These are phyloP conservation scores for Desoria tigrina DNA, from an alignment of 2,888 invertebrate genomes.

Conservation along the genomic window DNA sequence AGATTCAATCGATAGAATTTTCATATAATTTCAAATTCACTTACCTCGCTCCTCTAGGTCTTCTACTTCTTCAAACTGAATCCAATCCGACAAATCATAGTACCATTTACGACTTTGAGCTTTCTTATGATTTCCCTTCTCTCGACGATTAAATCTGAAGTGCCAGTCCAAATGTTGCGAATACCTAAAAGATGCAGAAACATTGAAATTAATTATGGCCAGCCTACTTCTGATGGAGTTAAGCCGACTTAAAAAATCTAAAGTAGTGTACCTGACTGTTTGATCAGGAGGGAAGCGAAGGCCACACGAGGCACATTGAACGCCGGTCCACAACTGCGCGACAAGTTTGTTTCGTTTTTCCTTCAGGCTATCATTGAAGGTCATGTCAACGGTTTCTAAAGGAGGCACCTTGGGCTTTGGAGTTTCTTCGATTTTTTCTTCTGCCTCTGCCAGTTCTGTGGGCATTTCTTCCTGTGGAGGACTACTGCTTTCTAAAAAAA, in stretches of 20 bases:
- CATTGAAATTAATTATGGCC: too few relatives aligned
- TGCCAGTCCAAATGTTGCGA: constrained; percentile 97
- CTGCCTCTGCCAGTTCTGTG: constrained; percentile 9
- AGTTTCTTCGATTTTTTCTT: constrained; percentile 15
- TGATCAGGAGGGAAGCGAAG: constrained; percentile 87
- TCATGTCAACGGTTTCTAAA: constrained; percentile 46
- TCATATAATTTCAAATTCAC: not conserved
- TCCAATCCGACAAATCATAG: constrained; percentile 86
- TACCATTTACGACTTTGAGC: constrained; percentile 87
- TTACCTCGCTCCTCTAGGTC: constrained; percentile 82
- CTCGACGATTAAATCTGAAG: constrained; percentile 87
- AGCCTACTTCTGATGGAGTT: too few relatives aligned
- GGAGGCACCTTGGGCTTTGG: constrained; percentile 25
- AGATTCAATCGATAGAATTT: not conserved
- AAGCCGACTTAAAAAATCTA: too few relatives aligned
- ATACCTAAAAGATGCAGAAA: constrained; percentile 67
- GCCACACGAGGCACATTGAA: constrained; percentile 96
- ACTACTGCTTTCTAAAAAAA: constrained; percentile 7
- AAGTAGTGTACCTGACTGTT: constrained; percentile 77
- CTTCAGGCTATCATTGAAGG: constrained; percentile 46
- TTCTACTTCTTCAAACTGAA: constrained; percentile 90
- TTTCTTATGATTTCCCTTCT: constrained; percentile 79
- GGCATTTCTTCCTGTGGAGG: constrained; percentile 49
- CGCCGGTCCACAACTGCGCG: constrained; percentile 74
- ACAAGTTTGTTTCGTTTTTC: constrained; percentile 45